A percentile compares a stretch with the other conserved stretches of the same genome.
phyloP scores from a whole-genome alignment of 2,888 invertebrate genomes.

The Apeira syringaria region DNA sequence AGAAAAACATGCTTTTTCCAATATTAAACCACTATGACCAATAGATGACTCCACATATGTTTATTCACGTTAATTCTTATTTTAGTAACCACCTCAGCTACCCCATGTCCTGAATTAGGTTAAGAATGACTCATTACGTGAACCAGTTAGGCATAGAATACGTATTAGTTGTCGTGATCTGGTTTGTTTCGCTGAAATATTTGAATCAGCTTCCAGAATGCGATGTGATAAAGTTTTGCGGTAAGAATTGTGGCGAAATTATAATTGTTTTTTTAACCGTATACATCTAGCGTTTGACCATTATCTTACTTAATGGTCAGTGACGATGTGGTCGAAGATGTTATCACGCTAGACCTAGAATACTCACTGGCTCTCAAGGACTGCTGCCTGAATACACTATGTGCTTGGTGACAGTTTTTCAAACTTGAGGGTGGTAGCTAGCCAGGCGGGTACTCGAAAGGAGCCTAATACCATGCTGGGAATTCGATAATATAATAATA shows the following conservation, averaged over 20 bases:
- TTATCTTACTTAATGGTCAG: no score
- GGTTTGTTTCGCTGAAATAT: slow-evolving; percentile 16
- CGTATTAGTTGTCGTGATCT: background rate
- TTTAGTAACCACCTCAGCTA: slow-evolving; percentile 19
- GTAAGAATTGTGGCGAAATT: slow-evolving; percentile 3
- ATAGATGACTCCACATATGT: slow-evolving; percentile 14
- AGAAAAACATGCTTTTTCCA: background rate
- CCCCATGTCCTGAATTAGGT: slow-evolving; percentile 23
- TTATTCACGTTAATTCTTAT: slow-evolving; percentile 14
- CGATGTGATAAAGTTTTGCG: slow-evolving; percentile 12
- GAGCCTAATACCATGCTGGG: no score
- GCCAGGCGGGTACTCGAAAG: no score
- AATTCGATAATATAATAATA: no score
- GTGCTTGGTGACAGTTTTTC: no score
- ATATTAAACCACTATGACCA: slow-evolving; percentile 10
- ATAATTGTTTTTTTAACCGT: no score
- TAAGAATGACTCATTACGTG: slow-evolving; percentile 22
- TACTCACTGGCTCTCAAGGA: no score
- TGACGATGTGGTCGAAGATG: no score
- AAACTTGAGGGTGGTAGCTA: no score
- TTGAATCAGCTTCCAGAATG: slow-evolving; percentile 17
- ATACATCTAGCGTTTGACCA: no score
- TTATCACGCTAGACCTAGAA: no score
- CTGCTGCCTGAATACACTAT: no score
- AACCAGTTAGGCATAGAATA: slow-evolving; percentile 4